These are phyloP conservation scores for Cynocephalus volans DNA, from an alignment of 2,113 vertebrate genomes.

Conservation along the genomic window DNA sequence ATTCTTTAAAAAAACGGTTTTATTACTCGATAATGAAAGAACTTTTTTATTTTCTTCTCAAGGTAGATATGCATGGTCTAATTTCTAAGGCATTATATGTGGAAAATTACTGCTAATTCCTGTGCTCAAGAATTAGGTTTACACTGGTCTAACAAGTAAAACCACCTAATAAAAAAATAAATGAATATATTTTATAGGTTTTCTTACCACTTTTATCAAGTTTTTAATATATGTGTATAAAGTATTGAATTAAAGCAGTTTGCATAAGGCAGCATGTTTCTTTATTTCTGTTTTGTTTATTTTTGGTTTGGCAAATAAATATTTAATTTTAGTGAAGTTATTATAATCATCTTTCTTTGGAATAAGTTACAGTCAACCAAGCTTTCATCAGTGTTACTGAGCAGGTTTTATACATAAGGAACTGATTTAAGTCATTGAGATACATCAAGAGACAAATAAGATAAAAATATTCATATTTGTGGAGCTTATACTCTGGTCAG, in stretches of 20 bases:
- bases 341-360: background rate
- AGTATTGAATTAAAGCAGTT: background rate
- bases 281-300: background rate
- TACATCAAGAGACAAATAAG: background rate
- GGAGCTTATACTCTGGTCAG: background rate
- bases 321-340: background rate
- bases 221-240: background rate
- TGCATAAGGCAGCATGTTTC: background rate
- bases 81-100: background rate
- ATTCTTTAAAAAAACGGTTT: background rate
- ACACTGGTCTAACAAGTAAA: background rate
- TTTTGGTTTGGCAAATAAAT: background rate
- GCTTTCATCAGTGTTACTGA: background rate
- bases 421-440: background rate
- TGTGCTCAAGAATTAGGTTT: background rate
- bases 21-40: background rate
- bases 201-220: background rate
- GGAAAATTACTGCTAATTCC: background rate
- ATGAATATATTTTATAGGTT: background rate
- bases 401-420: background rate
- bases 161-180: background rate
- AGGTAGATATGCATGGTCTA: background rate
- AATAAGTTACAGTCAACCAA: background rate
- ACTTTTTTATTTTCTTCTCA: background rate
- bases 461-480: background rate